A percentile compares a stretch with the other conserved stretches of the same genome.
Conservation (phyloP, 1,140 invertebrate genomes). For the Chrysopa pallens region DNA sequence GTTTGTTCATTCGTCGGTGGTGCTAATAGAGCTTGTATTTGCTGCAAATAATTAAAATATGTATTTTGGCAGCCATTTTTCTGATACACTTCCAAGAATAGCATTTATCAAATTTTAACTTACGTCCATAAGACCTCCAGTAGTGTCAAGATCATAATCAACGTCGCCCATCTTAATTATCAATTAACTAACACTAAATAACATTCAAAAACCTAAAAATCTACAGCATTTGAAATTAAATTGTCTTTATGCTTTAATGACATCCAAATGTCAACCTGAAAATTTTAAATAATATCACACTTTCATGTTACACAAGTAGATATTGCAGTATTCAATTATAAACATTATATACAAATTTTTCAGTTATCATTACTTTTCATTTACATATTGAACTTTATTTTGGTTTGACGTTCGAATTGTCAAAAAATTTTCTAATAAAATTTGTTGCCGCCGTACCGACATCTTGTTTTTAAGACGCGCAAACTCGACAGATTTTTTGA, state of each 20-base stretch:
- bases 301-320: neutral
- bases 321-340: neutral
- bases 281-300: neutral
- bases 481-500: neutral
- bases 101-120: constrained; percentile 14
- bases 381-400: too few species aligned
- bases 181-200: neutral
- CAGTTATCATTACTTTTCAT: too few species aligned
- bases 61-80: neutral
- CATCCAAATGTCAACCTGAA: neutral
- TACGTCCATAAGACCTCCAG: constrained; percentile 49
- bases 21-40: constrained; percentile 74
- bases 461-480: neutral
- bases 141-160: constrained; percentile 39
- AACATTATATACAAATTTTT: too few species aligned
- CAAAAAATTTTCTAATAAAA: neutral
- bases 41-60: constrained; percentile 29
- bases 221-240: neutral
- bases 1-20: constrained; percentile 60
- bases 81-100: neutral
- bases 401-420: neutral
- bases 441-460: neutral
- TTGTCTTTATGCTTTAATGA: neutral
- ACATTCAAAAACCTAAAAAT: neutral
- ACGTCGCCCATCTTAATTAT: constrained; percentile 22